A percentile compares a stretch with the other conserved stretches of the same genome.
Conservation (phyloP, 2,888 invertebrate genomes). For the Nasonia oneida region DNA sequence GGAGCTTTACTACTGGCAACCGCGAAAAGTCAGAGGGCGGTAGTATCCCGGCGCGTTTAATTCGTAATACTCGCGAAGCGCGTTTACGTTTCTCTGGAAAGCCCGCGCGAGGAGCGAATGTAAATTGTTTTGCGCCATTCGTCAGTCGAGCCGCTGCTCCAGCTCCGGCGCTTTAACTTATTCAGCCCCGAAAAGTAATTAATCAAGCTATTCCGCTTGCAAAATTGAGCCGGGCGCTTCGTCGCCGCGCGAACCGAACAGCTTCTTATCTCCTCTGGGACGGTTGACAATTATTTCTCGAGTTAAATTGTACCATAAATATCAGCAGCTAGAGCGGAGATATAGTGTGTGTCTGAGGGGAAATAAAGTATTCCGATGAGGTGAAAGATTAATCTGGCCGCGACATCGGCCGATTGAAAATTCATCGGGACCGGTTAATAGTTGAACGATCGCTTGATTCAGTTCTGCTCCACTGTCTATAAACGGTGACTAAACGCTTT, state of each 20-base stretch:
- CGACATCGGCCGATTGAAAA: slow-evolving; percentile 45
- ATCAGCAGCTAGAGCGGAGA: not conserved
- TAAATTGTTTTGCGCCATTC: slow-evolving; percentile 53
- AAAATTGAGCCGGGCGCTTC: slow-evolving; percentile 47
- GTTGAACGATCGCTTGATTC: not conserved
- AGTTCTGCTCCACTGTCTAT: not conserved
- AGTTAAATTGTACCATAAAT: slow-evolving; percentile 62
- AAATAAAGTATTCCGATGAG: slow-evolving; percentile 53
- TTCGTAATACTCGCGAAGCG: slow-evolving; percentile 38
- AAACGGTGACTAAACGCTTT: slow-evolving; percentile 28
- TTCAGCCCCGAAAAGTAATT: slow-evolving; percentile 50
- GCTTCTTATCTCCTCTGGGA: slow-evolving; percentile 58
- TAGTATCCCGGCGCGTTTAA: slow-evolving; percentile 18
- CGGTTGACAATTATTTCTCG: slow-evolving; percentile 59
- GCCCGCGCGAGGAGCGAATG: not conserved
- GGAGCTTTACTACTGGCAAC: not conserved
- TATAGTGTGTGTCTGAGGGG: not conserved
- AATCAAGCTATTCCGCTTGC: slow-evolving; percentile 53
- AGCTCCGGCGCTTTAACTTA: not conserved
- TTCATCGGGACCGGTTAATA: slow-evolving; percentile 46
- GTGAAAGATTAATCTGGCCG: slow-evolving; percentile 56
- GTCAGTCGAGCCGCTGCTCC: not conserved
- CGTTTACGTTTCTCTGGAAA: not conserved
- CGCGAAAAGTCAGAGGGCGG: not conserved
- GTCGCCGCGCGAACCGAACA: not conserved